Base-by-base conservation (phyloP, 1,140 invertebrate species). In the Halyomorpha halys region DNA sequence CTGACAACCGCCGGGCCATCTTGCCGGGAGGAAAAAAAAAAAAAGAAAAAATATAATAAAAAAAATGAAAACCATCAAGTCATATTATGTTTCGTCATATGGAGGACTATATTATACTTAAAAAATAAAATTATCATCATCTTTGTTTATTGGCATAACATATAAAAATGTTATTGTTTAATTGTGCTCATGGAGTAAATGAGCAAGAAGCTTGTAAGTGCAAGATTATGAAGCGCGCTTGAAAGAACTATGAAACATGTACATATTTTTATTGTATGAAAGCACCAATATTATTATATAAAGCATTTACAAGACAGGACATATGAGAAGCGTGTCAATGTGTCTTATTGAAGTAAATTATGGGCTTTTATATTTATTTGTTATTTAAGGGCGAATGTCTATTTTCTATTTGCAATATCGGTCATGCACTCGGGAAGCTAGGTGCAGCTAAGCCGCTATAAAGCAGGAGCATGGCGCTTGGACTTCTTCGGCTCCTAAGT, bases 1-100 rank as follows among this genome's bases (percentile, higher is more conserved):
- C 83, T 83, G 78, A 92, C 89, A 80, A 90, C 84, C 75, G 89
- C 87, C 76, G 89, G 87, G 77, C 88, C 89, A 87, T 89, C 87
- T 90, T 84, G 53, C 4, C 19, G 47, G 49, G 14, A 59, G 25
- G 25, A 44, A 54, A 53, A 63, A 34, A 53, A 34, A 18, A 27
- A 65, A 61, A 49, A 39, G 3, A 56, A 64, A 34, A 64, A n/a
- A 19, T 44, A 59, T 60, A 6, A 62, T 45, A 62, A 62, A 39
- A n/a, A 44, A 45, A 59, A 59, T 11, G 3, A 59, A 21, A 59
- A 59, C n/a, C 16, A 30, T 30, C 27, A 30, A 39, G 34, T 39
- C 6, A 39, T 39, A 13, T 39, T 39, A 39, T 39, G 5, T 11
- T 13, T 11, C 13, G 6, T 11, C 6, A 39, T 11, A 39, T 39